Base-by-base conservation (phyloP, 2,113 vertebrate species). In the Marmota monax region DNA sequence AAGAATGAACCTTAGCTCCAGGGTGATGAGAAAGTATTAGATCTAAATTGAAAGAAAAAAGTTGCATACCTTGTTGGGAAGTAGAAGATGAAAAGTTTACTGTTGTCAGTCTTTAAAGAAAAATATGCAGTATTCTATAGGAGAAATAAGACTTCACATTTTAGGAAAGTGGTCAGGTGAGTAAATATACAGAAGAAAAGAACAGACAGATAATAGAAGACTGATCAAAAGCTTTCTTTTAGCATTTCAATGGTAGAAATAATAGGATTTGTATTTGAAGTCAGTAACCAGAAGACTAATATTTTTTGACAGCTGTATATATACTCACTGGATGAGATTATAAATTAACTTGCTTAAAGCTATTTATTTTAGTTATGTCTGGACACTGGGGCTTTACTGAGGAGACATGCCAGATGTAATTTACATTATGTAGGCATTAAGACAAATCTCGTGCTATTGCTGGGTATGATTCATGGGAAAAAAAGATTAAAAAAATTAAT, bases 271-370 rank as follows among this genome's bases (percentile, higher is more conserved):
- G 29, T 45, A 93, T 84, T 95, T 93, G 83, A 94, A 82, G 48
- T 85, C 74, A 90, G 53, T 97, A 96, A 98, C 96, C 91, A 93
- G 74, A 84, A 97, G 93, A 97, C 65, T 98, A 98, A 98, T 98
- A 88, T 58, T 82, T 84, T 98, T 95, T 98, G 98, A 98, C 95
- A 97, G 96, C 84, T 95, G 42, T n/a, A 96, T 97, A 96, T 96
- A 88, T n/a, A 96, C 93, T 92, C 96, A 97, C 86, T 92, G 97
- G 88, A 97, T 7, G 51, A 98, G 97, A 98, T 98, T 98, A 98
- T 88, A 98, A 98, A 97, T 98, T 97, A 98, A 96, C 93, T 97
- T 96, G 37, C 48, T 90, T 96, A 98, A 97, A 78, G 85, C 87
- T 96, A 97, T 97, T 98, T 92, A 96, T 76, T 92, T 93, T 94